phyloP scores from a whole-genome alignment of 2,113 vertebrate genomes.

The Girardinichthys multiradiatus region DNA sequence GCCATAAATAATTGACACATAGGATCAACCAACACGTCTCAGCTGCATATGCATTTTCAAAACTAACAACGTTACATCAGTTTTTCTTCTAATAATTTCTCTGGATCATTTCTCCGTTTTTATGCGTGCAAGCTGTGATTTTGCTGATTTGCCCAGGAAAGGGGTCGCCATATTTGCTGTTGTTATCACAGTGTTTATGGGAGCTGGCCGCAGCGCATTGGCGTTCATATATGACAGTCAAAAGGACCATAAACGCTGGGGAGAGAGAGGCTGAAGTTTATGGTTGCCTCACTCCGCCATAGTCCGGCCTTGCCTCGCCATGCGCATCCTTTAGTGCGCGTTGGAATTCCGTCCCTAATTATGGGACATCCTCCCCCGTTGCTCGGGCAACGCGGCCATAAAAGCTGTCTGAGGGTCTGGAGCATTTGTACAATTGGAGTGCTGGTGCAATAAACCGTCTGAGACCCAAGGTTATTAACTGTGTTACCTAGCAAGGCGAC shows the following conservation, averaged over 20 bases:
- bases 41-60: background rate
- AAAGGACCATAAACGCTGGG: conserved; percentile 78
- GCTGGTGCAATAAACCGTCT: conserved; percentile 86
- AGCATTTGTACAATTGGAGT: conserved; percentile 88
- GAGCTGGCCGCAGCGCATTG: conserved; percentile 75
- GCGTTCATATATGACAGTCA: conserved; percentile 82
- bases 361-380: conserved; percentile 90
- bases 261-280: conserved; percentile 80
- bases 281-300: conserved; percentile 80
- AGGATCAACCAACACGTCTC: background rate
- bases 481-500: conserved; percentile 83
- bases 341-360: conserved; percentile 94
- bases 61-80: conserved; percentile 6
- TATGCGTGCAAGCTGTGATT: conserved; percentile 48
- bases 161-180: conserved; percentile 75
- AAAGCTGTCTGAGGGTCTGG: conserved; percentile 87
- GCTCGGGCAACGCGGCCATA: conserved; percentile 89
- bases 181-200: conserved; percentile 79
- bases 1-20: no score
- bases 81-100: conserved; percentile 3
- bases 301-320: conserved; percentile 83
- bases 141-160: conserved; percentile 60
- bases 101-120: background rate
- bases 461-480: conserved; percentile 84
- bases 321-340: conserved; percentile 85